These are phyloP conservation scores for Ptyas mucosa DNA, from an alignment of 2,113 vertebrate genomes.

Conservation along the genomic window DNA sequence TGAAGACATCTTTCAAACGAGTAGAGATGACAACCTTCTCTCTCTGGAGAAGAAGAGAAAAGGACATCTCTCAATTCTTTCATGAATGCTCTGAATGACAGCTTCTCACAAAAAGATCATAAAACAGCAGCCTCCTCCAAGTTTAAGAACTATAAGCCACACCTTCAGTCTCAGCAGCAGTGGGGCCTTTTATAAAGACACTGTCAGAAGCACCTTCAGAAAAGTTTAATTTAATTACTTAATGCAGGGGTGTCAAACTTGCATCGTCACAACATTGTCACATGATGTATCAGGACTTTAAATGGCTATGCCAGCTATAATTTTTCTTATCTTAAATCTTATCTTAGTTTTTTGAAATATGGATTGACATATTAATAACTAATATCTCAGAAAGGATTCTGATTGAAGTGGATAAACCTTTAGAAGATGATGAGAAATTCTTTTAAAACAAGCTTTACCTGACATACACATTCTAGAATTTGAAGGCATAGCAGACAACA, in stretches of 20 bases:
- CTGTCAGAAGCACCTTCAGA: no score
- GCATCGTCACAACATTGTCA: no score
- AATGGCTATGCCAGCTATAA: neutral
- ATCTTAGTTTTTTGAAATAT: neutral
- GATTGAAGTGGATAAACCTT: neutral
- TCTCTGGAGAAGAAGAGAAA: neutral
- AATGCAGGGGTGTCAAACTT: neutral
- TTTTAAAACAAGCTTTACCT: neutral
- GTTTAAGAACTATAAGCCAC: neutral
- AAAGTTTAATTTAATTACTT: neutral
- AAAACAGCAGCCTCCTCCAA: neutral
- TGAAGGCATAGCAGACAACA: neutral
- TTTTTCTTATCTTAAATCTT: neutral
- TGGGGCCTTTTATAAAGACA: no score
- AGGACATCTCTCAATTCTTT: neutral
- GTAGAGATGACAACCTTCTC: no score
- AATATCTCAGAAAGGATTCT: neutral
- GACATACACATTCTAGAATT: neutral
- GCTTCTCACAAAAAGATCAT: neutral
- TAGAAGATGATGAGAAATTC: neutral
- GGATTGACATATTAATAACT: neutral
- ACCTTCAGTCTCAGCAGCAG: no score
- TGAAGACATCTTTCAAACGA: no score
- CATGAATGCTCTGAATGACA: neutral
- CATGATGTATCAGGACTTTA: neutral